Evolutionary conservation across 2,888 invertebrate genomes (phyloP), one percentile per base, ranked within the genome.

Genomic region (Agrochola litura): DNA sequence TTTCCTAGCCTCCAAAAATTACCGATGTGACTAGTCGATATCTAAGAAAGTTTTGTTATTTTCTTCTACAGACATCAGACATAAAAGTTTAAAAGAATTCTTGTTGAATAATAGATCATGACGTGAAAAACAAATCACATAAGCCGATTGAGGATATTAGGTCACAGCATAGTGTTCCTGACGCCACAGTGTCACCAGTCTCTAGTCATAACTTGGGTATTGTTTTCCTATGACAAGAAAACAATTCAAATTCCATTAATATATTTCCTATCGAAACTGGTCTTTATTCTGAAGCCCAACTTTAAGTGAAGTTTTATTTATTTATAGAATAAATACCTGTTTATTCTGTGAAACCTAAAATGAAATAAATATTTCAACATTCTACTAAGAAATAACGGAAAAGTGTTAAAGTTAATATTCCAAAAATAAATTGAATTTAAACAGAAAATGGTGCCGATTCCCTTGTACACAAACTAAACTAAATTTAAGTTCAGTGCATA

Each of bases 191-290:
- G 69, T 71, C 54, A 22, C 52, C 41, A 63, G 61, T 52, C 54
- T 66, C 58, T 49, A 70, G 71, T 75, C 43, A 69, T 72, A 83
- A 79, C 72, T 75, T 61, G 19, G 66, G 41, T 74, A 72, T 81
- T 81, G 72, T 74, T 83, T 69, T 52, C 52, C 22, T 58, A 37
- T 80, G 70, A 79, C 67, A 79, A 67, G 76, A 61, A 77, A 77
- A 83, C 77, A 67, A 84, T 71, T 83, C 22, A 56, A 77, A 43
- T 52, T 46, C 76, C 76, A 83, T 73, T 69, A 75, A 69, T 69
- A 83, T 79, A 75, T 46, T 79, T 79, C 30, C 43, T 65, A 60
- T 72, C 66, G 54, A 69, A 69, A 30, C 61, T 41, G 12, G 19
- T 10, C 10, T 43, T 56, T 63, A 49, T 10, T 63, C 80, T 43